Evolutionary conservation across 2,888 invertebrate species (phyloP).

Genomic region (Tricholauxania praeusta): DNA sequence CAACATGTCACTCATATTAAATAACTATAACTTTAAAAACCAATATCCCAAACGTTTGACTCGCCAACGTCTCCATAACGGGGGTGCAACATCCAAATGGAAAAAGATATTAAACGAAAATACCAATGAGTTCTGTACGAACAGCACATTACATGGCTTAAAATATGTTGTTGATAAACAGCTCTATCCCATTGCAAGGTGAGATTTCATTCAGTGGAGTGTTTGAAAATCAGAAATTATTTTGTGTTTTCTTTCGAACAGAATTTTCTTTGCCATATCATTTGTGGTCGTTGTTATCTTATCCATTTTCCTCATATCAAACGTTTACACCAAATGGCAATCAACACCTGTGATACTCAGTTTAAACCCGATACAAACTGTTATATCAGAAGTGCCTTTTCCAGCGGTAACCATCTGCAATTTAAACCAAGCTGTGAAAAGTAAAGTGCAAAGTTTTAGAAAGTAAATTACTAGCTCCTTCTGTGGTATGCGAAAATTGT

Average conservation of each 20-base stretch:
- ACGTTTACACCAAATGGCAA: constrained; percentile 80
- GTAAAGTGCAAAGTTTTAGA: constrained; percentile 63
- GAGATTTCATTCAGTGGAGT: too few relatives aligned
- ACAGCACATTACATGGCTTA: constrained; percentile 80
- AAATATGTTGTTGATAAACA: constrained; percentile 78
- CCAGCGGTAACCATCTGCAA: constrained; percentile 88
- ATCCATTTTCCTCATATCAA: constrained; percentile 78
- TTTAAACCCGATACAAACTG: too few relatives aligned
- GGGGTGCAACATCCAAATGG: too few relatives aligned
- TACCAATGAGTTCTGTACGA: constrained; percentile 66
- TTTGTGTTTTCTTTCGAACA: constrained; percentile 56
- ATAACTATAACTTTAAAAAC: too few relatives aligned
- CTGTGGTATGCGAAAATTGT: too few relatives aligned
- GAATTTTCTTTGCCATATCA: constrained; percentile 76
- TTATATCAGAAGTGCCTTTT: constrained; percentile 78
- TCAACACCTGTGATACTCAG: constrained; percentile 66
- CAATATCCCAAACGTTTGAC: too few relatives aligned
- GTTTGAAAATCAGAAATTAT: too few relatives aligned
- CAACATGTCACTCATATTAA: too few relatives aligned
- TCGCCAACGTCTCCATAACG: too few relatives aligned
- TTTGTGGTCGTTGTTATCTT: constrained; percentile 75
- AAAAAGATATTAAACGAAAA: constrained; percentile 44
- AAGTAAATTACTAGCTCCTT: too few relatives aligned
- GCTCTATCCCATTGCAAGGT: constrained; percentile 78
- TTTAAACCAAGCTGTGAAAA: constrained; percentile 81